Base-by-base conservation (phyloP, 2,888 invertebrate species). In the Phaedon cochleariae region DNA sequence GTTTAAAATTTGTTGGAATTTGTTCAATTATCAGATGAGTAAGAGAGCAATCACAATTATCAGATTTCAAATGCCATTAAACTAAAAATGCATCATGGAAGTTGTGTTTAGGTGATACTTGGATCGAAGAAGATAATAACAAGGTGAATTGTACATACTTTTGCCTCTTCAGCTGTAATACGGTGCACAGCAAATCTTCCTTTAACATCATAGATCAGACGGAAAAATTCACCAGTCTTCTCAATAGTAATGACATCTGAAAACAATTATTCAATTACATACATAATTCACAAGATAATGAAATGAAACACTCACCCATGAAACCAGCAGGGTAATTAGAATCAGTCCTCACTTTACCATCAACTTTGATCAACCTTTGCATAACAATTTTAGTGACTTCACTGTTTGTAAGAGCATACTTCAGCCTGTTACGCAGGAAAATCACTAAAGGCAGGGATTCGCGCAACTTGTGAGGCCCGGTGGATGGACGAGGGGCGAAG, bases 311-410 rank as follows among this genome's bases (percentile, higher is more conserved):
- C 92, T 88, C 83, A 98, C 98, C 99, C 99, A 99, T 99, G 83
- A 97, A 98, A 66, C 99, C 99, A 81, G 98, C 92, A 60, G 99
- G 99, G 85, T 93, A 99, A 77, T 96, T 98, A 68, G 95, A 92
- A 81, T 99, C 99, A 21, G 98, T 99, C 78, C 99, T 90, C 60
- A 99, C 94, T 88, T 97, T 98, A 73, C 97, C 97, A 82, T 99
- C 99, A 70, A 99, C 96, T 85, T 97, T 98, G 82, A 99, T 96
- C 65, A 98, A 88, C 65, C 99, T 90, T 86, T 99, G 98, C 92
- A 96, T 98, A 57, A 98, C 94, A 80, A 99, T 99, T 86, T 98
- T 98, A 69, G 94, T 95, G 26, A 97, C 98, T 86, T 99, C 99
- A 77, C 92, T 91, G 76, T 95, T 96, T 68, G 97, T 98, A 73